phyloP scores from a whole-genome alignment of 2,113 vertebrate species.

The Pristiophorus japonicus region DNA sequence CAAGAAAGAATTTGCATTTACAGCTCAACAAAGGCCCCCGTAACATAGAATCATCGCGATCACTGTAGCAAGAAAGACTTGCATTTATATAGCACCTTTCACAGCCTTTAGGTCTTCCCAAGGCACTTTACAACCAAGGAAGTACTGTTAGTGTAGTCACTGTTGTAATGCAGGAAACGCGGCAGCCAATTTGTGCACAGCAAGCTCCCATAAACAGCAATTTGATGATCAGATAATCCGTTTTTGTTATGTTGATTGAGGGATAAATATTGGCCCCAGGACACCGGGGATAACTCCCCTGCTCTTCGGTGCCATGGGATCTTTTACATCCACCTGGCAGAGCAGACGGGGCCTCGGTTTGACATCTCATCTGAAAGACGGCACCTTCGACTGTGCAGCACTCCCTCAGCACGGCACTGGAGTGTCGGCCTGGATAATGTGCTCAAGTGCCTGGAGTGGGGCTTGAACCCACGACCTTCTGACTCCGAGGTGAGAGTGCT shows the following conservation, averaged over 20 bases:
- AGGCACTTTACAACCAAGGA: background rate
- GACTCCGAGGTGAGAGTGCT: background rate
- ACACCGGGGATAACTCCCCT: background rate
- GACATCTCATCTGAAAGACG: too few species aligned
- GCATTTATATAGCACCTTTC: background rate
- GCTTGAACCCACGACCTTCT: background rate
- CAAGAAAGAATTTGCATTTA: background rate
- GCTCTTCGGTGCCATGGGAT: background rate
- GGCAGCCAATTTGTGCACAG: background rate
- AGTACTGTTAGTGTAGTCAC: background rate
- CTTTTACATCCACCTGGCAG: background rate
- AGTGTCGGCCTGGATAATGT: background rate
- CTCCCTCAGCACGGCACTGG: background rate
- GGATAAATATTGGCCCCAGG: background rate
- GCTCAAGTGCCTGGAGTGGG: background rate
- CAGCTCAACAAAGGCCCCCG: background rate
- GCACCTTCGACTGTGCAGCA: background rate
- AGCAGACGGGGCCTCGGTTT: background rate
- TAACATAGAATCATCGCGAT: background rate
- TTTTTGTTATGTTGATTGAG: background rate
- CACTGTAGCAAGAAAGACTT: background rate
- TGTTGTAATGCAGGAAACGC: background rate
- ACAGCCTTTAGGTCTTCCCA: too few species aligned
- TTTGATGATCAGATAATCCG: background rate
- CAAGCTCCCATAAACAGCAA: background rate